Evolutionary conservation across 2,797 vertebrate genomes (phyloP).

Genomic region (Chelmon rostratus): DNA sequence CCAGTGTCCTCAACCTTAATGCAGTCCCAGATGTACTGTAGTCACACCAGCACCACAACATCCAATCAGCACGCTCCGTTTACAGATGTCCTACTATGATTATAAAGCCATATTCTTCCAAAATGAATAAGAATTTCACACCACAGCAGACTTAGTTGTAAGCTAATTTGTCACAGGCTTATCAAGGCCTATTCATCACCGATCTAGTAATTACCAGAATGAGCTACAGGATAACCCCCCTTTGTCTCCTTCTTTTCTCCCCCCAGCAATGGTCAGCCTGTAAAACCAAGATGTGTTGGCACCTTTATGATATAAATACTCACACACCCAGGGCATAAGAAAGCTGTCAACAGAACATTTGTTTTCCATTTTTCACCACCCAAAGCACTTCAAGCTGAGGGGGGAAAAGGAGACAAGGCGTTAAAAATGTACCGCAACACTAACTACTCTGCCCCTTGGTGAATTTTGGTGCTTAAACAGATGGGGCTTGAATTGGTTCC

Average conservation of each 20-base stretch:
- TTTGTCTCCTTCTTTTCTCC: conserved; percentile 37
- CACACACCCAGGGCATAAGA: conserved; percentile 96
- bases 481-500: conserved; percentile 81
- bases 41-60: conserved; percentile 9
- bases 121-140: conserved; percentile 58
- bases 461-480: conserved; percentile 83
- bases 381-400: conserved; percentile 89
- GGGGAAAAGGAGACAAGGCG: conserved; percentile 83
- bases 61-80: conserved; percentile 39
- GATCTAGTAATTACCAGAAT: conserved; percentile 78
- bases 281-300: conserved; percentile 86
- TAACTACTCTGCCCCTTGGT: conserved; percentile 87
- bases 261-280: conserved; percentile 79
- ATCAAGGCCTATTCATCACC: conserved; percentile 65
- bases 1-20: conserved; percentile 2
- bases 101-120: conserved; percentile 24
- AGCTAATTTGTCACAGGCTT: conserved; percentile 70
- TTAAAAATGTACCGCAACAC: conserved; percentile 85
- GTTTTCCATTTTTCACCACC: conserved; percentile 99
- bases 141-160: conserved; percentile 56
- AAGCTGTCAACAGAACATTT: conserved; percentile 96
- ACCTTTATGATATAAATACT: conserved; percentile 90
- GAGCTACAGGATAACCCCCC: conserved; percentile 72
- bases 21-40: conserved; percentile 21
- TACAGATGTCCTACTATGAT: conserved; percentile 44